A percentile compares a stretch with the other conserved stretches of the same genome.
These are phyloP conservation scores for Galeopsomyia nigrocyanea DNA, from an alignment of 2,888 invertebrate species.

Conservation along the genomic window DNA sequence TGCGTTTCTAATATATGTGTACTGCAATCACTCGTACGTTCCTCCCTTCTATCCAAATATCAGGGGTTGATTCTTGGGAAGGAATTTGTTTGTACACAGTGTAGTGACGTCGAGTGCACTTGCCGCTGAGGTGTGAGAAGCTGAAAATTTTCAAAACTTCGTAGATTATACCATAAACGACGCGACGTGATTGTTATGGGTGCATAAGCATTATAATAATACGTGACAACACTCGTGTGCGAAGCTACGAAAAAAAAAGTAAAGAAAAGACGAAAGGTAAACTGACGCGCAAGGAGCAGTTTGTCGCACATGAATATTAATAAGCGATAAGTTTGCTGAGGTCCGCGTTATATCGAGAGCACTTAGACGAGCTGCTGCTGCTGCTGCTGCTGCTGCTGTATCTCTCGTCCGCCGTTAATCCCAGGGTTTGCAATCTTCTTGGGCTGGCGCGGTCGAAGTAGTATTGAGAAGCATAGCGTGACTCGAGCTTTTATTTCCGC, in stretches of 20 bases:
- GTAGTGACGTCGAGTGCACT: constrained; percentile 35
- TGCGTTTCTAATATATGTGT: constrained; percentile 21
- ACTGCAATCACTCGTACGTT: constrained; percentile 2
- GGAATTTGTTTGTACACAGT: constrained; percentile 48
- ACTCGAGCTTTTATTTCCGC: constrained; percentile 32
- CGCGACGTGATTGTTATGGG: background rate
- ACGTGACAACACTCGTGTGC: background rate
- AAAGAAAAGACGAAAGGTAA: too few relatives aligned
- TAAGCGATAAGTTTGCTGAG: constrained; percentile 66
- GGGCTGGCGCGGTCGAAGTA: constrained; percentile 6
- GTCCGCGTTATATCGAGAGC: constrained; percentile 33
- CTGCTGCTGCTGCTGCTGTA: background rate
- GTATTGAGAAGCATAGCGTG: constrained; percentile 13
- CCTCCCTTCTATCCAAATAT: background rate
- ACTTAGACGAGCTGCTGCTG: constrained; percentile 20
- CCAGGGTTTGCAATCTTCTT: constrained; percentile 33
- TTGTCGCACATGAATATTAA: constrained; percentile 64
- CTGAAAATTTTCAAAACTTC: background rate
- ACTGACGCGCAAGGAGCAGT: background rate
- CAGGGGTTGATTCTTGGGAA: constrained; percentile 1
- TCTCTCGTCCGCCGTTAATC: constrained; percentile 23
- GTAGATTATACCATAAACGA: constrained; percentile 23
- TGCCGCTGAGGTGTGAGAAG: background rate
- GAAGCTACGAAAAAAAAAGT: background rate
- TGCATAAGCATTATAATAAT: background rate